Percentiles rank a stretch among this genome's conserved stretches.
Evolutionary conservation across 2,113 vertebrate species (phyloP).

Genomic region (Myotis brandtii): DNA sequence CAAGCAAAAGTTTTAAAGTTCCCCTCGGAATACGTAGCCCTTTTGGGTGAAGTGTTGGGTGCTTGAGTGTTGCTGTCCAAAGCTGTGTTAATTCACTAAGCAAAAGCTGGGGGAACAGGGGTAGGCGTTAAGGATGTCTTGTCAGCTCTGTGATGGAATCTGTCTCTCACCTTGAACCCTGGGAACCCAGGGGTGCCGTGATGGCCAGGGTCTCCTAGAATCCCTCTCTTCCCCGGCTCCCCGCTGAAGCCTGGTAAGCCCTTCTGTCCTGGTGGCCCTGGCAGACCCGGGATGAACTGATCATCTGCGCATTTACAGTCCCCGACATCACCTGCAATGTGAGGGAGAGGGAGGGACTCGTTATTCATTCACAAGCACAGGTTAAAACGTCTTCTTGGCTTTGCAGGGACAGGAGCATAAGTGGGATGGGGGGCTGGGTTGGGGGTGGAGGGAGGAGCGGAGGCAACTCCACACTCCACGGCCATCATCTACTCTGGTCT

Average conservation of each 20-base stretch:
- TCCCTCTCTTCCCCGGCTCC: conserved; percentile 83
- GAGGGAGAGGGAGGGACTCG: neutral
- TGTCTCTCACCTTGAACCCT: conserved; percentile 86
- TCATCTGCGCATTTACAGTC: conserved; percentile 84
- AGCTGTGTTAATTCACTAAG: neutral
- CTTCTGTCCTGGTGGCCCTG: conserved; percentile 84
- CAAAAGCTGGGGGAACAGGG: neutral
- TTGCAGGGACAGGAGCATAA: neutral
- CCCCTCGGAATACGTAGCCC: accelerated
- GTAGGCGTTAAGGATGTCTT: neutral
- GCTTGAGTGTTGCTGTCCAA: accelerated
- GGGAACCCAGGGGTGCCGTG: conserved; percentile 87
- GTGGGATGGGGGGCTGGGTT: accelerated
- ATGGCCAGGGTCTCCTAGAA: conserved; percentile 87
- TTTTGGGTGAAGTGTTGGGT: neutral
- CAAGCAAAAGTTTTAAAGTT: neutral
- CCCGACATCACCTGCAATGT: conserved; percentile 84
- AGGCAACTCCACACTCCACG: neutral
- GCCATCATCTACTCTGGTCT: neutral
- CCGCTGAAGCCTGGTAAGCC: conserved; percentile 86
- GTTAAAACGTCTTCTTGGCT: neutral
- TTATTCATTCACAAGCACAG: accelerated
- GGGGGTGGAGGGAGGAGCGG: neutral
- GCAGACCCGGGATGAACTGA: conserved; percentile 72
- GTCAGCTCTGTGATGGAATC: accelerated